phyloP scores from a whole-genome alignment of 2,888 invertebrate genomes.

The Pollenia angustigena region DNA sequence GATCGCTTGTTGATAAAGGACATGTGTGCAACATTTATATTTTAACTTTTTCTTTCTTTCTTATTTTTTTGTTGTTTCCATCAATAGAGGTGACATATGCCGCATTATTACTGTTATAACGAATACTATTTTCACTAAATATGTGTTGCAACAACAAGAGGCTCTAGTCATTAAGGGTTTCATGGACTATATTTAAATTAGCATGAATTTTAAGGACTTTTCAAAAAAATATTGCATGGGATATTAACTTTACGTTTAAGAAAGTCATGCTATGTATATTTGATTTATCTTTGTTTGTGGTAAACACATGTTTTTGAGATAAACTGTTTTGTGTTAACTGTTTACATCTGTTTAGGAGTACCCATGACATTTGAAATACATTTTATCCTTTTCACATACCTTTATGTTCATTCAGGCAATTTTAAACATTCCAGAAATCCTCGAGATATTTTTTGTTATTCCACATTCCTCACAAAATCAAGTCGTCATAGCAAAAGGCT shows the following conservation, averaged over 20 bases:
- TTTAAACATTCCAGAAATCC: no score
- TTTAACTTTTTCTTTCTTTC: conserved; percentile 17
- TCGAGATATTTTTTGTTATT: no score
- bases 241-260: conserved; percentile 34
- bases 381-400: no score
- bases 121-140: conserved; percentile 39
- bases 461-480: no score
- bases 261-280: neutral
- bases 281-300: neutral
- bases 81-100: conserved; percentile 59
- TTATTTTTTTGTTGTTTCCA: conserved; percentile 8
- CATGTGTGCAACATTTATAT: conserved; percentile 68
- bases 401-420: no score
- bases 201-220: conserved; percentile 20
- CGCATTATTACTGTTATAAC: conserved; percentile 49
- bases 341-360: no score
- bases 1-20: conserved; percentile 70
- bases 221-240: neutral
- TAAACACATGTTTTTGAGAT: neutral
- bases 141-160: conserved; percentile 28
- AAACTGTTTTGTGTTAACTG: no score
- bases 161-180: conserved; percentile 31
- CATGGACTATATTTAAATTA: conserved; percentile 43
- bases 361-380: no score
- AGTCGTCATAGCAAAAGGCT: no score